Percentiles rank a stretch among this genome's conserved stretches.
Evolutionary conservation across 2,113 vertebrate species (phyloP).

Genomic region (Saccopteryx bilineata): DNA sequence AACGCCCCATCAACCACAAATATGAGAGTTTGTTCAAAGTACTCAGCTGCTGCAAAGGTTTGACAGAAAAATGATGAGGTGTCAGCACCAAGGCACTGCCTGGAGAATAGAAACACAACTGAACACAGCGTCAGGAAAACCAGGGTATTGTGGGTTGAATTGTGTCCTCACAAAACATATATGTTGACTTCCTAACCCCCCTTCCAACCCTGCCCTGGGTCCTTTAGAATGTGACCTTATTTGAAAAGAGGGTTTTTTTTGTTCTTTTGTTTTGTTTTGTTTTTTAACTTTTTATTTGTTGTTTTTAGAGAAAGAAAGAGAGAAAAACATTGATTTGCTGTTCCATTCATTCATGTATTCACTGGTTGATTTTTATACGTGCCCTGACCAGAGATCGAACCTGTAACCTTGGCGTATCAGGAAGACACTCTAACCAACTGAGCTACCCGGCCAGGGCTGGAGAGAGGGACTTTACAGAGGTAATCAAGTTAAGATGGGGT

Average conservation of each 20-base stretch:
- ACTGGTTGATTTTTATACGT: too few species aligned
- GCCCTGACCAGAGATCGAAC: too few species aligned
- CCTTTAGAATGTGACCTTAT: not conserved
- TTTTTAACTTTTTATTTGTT: too few species aligned
- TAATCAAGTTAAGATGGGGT: not conserved
- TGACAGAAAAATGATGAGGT: not conserved
- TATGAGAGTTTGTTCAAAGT: not conserved
- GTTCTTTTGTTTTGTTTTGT: too few species aligned
- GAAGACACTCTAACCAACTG: too few species aligned
- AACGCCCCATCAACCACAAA: not conserved
- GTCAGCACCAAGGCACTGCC: not conserved
- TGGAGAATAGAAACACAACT: not conserved
- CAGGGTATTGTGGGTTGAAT: fast-evolving
- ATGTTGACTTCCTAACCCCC: not conserved
- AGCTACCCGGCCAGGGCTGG: not conserved
- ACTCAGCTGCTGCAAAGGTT: not conserved
- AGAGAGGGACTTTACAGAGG: not conserved
- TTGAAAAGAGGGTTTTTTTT: not conserved
- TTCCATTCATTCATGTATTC: too few species aligned
- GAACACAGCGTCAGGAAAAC: not conserved
- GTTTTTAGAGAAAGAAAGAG: too few species aligned
- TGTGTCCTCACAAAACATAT: fast-evolving
- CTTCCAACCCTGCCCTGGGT: not conserved
- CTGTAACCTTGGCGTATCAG: too few species aligned
- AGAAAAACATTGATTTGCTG: too few species aligned